A percentile compares a stretch with the other conserved stretches of the same genome.
These are phyloP conservation scores for Tamias sibiricus DNA, from an alignment of 2,113 vertebrate genomes.

Conservation along the genomic window DNA sequence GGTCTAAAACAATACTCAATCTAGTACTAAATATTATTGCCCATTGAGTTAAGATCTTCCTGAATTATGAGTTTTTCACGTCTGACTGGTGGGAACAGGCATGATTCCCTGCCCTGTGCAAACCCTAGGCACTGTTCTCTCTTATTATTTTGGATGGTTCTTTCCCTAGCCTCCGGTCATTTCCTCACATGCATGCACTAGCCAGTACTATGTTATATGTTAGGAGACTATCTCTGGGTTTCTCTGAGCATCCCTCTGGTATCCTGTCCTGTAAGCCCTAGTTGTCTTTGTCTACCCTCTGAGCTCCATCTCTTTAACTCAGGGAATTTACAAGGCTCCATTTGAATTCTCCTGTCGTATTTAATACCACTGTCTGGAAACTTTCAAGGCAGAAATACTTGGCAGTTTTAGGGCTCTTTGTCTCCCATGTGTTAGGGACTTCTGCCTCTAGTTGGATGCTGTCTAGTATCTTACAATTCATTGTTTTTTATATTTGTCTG, in stretches of 20 bases:
- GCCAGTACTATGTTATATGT: neutral
- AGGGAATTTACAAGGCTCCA: neutral
- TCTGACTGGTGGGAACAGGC: neutral
- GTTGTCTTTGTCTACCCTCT: neutral
- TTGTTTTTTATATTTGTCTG: neutral
- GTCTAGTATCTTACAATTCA: constrained; percentile 3
- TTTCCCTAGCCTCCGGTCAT: neutral
- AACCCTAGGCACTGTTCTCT: neutral
- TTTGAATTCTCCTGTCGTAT: neutral
- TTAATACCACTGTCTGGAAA: neutral
- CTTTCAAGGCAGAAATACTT: neutral
- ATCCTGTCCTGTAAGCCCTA: neutral
- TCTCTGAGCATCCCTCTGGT: neutral
- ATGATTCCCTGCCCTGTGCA: neutral
- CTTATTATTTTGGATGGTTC: neutral
- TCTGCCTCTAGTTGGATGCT: neutral
- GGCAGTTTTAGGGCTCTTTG: neutral
- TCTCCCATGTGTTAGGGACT: neutral
- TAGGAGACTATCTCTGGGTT: neutral
- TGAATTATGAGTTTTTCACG: neutral
- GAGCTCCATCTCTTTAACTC: neutral
- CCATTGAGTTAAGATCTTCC: neutral
- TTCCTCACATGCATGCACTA: neutral
- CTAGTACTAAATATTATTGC: neutral
- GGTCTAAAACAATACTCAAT: neutral